Evolutionary conservation across 2,888 invertebrate genomes (phyloP).

Genomic region (Empis stercorea): DNA sequence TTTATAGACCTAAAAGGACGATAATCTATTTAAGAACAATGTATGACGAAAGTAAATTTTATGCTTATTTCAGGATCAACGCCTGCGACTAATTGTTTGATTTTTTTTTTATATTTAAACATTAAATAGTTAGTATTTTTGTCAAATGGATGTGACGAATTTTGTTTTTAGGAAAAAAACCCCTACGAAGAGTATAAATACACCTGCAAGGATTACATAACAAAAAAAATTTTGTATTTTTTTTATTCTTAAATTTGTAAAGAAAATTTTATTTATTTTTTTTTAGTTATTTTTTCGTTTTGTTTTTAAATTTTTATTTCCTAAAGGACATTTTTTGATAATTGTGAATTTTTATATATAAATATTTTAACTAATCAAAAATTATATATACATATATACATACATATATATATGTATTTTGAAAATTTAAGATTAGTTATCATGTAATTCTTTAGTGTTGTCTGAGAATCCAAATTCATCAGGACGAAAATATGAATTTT

Average conservation of each 20-base stretch:
- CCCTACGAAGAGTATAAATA: no score
- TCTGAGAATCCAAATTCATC: slow-evolving; percentile 38
- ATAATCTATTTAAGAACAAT: no score
- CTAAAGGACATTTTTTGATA: no score
- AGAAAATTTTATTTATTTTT: neutral
- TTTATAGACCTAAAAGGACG: no score
- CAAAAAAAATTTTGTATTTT: neutral
- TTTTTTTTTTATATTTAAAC: neutral
- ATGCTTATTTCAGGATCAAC: slow-evolving; percentile 19
- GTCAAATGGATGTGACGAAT: slow-evolving; percentile 35
- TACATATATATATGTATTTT: no score
- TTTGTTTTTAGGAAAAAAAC: slow-evolving; percentile 8
- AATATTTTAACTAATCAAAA: no score
- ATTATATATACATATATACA: no score
- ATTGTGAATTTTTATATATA: no score
- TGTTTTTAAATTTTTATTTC: no score
- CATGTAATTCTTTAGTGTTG: slow-evolving; percentile 14
- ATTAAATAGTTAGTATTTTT: slow-evolving; percentile 17
- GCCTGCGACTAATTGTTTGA: slow-evolving; percentile 12
- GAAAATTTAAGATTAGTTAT: neutral
- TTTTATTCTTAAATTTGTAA: neutral
- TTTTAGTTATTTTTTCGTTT: no score
- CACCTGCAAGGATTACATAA: slow-evolving; percentile 28
- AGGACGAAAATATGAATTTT: slow-evolving; percentile 48
- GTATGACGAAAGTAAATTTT: slow-evolving; percentile 34